phyloP scores from a whole-genome alignment of 2,113 vertebrate genomes.

The Apteryx mantelli region DNA sequence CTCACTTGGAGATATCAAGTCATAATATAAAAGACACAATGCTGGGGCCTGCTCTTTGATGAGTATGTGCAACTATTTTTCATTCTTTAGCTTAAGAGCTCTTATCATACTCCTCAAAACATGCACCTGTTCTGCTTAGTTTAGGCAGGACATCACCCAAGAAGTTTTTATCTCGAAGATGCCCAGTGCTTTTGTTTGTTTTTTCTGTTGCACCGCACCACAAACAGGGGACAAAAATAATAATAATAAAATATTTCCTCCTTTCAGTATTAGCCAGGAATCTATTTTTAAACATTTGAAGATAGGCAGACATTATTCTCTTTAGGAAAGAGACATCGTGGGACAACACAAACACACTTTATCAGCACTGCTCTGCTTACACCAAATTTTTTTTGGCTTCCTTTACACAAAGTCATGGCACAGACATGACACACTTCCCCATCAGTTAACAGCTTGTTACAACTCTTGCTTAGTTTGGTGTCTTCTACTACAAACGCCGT shows the following conservation, averaged over 20 bases:
- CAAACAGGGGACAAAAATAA: background rate
- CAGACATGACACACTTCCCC: accelerated
- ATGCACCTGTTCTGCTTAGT: accelerated
- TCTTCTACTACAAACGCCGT: background rate
- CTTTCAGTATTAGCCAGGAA: background rate
- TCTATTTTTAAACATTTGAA: background rate
- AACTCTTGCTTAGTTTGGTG: background rate
- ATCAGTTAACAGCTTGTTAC: background rate
- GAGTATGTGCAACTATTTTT: accelerated
- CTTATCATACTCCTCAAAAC: accelerated
- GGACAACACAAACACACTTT: background rate
- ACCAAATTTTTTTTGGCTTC: background rate
- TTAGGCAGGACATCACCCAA: too few relatives aligned
- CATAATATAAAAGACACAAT: background rate
- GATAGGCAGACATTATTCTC: accelerated
- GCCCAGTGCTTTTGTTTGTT: accelerated
- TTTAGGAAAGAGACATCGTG: background rate
- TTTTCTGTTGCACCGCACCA: background rate
- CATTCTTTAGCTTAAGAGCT: background rate
- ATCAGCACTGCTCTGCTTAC: background rate
- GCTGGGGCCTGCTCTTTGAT: background rate
- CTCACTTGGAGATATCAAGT: background rate
- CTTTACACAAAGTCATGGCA: background rate
- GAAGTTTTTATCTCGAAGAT: accelerated
- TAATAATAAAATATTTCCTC: background rate